phyloP scores from a whole-genome alignment of 2,888 invertebrate genomes.

The Acanthopleura granulata region DNA sequence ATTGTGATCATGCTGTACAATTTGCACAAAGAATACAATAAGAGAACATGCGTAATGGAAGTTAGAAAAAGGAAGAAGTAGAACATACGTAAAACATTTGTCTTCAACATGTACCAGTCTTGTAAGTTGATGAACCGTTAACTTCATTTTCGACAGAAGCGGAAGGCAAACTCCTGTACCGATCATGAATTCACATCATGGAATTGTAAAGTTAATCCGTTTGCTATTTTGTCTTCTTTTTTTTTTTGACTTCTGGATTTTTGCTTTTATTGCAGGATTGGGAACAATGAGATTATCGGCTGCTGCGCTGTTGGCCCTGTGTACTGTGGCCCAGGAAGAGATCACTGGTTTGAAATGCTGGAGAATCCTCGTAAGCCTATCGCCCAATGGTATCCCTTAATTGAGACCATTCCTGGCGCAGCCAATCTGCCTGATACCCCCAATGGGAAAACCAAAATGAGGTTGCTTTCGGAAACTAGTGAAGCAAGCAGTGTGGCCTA shows the following conservation, averaged over 20 bases:
- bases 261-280: slow-evolving; percentile 76
- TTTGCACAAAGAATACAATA: too few relatives aligned
- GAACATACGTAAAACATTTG: too few relatives aligned
- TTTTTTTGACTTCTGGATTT: background rate
- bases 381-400: slow-evolving; percentile 86
- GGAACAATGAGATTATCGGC: slow-evolving; percentile 88
- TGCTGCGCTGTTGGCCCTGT: slow-evolving; percentile 83
- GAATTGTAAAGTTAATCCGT: too few relatives aligned
- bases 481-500: slow-evolving; percentile 18
- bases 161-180: too few relatives aligned
- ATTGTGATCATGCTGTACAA: too few relatives aligned
- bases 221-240: too few relatives aligned
- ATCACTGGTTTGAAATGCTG: slow-evolving; percentile 89
- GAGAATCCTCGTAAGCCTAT: slow-evolving; percentile 86
- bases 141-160: too few relatives aligned
- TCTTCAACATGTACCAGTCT: too few relatives aligned
- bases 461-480: slow-evolving; percentile 7
- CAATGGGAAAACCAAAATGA: slow-evolving; percentile 37
- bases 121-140: too few relatives aligned
- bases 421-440: slow-evolving; percentile 32
- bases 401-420: slow-evolving; percentile 74
- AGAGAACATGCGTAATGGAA: too few relatives aligned
- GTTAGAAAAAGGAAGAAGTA: too few relatives aligned
- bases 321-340: slow-evolving; percentile 82
- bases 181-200: too few relatives aligned